These are phyloP conservation scores for Cranoglanis bouderius DNA, from an alignment of 2,113 vertebrate species.

Conservation along the genomic window DNA sequence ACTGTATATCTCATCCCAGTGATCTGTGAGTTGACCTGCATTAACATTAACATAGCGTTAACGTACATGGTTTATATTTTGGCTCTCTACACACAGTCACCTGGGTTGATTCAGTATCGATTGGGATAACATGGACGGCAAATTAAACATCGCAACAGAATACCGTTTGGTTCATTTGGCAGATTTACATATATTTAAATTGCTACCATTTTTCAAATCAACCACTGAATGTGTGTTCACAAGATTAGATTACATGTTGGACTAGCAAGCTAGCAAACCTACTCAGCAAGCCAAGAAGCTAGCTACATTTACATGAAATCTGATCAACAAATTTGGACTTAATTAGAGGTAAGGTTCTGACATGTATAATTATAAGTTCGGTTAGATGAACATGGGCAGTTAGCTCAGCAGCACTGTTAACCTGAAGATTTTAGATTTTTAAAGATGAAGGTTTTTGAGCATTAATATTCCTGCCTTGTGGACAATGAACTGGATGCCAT, in stretches of 20 bases:
- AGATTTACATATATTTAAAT: not conserved
- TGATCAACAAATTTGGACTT: not conserved
- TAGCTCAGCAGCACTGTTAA: not conserved
- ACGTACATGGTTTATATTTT: not conserved
- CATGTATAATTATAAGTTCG: not conserved
- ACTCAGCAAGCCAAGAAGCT: not conserved
- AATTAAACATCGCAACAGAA: not conserved
- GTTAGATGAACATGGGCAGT: not conserved
- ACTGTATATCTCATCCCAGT: not conserved
- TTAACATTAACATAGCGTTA: not conserved
- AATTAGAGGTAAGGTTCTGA: not conserved
- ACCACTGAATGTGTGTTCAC: not conserved
- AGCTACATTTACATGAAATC: not conserved
- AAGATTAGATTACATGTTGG: not conserved
- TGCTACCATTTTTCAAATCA: not conserved
- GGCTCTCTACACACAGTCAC: not conserved
- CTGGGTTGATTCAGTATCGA: not conserved
- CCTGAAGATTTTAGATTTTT: not conserved
- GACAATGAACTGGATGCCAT: no score
- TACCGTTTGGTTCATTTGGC: not conserved
- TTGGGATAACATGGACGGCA: not conserved
- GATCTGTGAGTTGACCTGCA: not conserved
- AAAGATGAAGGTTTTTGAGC: not conserved
- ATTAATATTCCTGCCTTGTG: not conserved
- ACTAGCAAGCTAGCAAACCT: not conserved